A percentile compares a stretch with the other conserved stretches of the same genome.
These are phyloP conservation scores for Bagarius yarrelli DNA, from an alignment of 2,113 vertebrate species.

Conservation along the genomic window DNA sequence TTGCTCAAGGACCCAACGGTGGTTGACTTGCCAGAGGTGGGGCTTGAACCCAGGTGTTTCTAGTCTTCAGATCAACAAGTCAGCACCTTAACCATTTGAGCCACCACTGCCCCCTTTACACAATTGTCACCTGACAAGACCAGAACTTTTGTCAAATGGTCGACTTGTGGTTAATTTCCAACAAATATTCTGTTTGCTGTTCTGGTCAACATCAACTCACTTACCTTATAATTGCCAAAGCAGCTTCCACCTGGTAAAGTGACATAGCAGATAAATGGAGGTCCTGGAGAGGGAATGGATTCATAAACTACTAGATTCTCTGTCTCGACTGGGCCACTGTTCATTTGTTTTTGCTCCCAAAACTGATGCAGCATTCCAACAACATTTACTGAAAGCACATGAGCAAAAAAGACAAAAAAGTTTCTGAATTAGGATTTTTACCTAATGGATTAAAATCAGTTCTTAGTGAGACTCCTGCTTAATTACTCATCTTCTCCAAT, in stretches of 20 bases:
- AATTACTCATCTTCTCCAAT: not conserved
- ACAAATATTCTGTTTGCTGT: not conserved
- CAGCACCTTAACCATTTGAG: too few relatives aligned
- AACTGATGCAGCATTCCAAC: slow-evolving; percentile 86
- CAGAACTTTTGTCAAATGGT: not conserved
- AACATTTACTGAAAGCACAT: slow-evolving; percentile 76
- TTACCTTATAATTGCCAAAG: slow-evolving; percentile 88
- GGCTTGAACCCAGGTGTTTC: too few relatives aligned
- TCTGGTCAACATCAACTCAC: not conserved
- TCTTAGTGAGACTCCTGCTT: not conserved
- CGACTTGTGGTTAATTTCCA: not conserved
- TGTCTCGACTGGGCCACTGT: slow-evolving; percentile 61
- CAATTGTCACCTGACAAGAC: not conserved
- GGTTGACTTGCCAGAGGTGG: too few relatives aligned
- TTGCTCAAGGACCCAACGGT: too few relatives aligned
- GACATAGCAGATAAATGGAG: slow-evolving; percentile 82
- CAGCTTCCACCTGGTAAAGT: slow-evolving; percentile 88
- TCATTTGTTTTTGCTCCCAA: slow-evolving; percentile 82
- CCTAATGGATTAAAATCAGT: not conserved
- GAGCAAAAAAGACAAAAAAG: not conserved
- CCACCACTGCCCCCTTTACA: not conserved
- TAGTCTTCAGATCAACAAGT: too few relatives aligned
- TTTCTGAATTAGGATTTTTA: not conserved
- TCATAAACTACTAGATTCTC: slow-evolving; percentile 77
- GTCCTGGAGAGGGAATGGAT: slow-evolving; percentile 74